A percentile compares a stretch with the other conserved stretches of the same genome.
These are phyloP conservation scores for Melangyna quadrimaculata DNA, from an alignment of 2,888 invertebrate species.

Conservation along the genomic window DNA sequence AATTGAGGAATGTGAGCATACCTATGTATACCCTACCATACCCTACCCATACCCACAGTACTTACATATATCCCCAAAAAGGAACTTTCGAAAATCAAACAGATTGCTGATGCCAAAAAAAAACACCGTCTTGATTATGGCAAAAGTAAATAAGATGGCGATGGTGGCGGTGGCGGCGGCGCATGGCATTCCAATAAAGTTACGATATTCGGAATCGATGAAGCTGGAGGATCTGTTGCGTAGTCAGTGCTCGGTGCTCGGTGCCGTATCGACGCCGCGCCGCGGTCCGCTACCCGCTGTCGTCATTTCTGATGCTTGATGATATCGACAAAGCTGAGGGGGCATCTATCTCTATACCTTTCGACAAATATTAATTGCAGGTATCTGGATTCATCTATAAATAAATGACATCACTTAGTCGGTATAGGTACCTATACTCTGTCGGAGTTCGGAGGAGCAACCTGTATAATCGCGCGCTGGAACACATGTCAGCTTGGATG, in stretches of 20 bases:
- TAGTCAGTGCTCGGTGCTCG: not conserved
- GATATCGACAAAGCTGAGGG: conserved; percentile 2
- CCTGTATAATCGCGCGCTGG: conserved; percentile 71
- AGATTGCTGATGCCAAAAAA: conserved; percentile 32
- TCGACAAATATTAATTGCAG: conserved; percentile 72
- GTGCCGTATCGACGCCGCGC: not conserved
- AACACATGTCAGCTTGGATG: conserved; percentile 70
- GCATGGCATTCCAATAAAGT: conserved; percentile 60
- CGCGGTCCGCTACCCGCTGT: not conserved
- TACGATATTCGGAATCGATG: conserved; percentile 55
- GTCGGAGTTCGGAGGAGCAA: conserved; percentile 63
- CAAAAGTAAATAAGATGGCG: conserved; percentile 31
- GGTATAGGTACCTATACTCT: conserved; percentile 28
- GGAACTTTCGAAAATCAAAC: conserved; percentile 66
- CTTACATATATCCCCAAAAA: conserved; percentile 9
- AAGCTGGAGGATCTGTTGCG: conserved; percentile 34
- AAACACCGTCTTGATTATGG: conserved; percentile 42
- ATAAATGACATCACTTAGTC: conserved; percentile 72
- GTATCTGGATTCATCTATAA: conserved; percentile 71
- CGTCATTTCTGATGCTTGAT: not conserved
- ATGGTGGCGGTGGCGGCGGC: not conserved
- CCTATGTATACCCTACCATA: conserved; percentile 24
- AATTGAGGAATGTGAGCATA: conserved; percentile 42
- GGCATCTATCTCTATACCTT: conserved; percentile 50
- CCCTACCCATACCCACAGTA: conserved; percentile 5